These are phyloP conservation scores for Sclerurus mexicanus DNA, from an alignment of 2,113 vertebrate species.

Conservation along the genomic window DNA sequence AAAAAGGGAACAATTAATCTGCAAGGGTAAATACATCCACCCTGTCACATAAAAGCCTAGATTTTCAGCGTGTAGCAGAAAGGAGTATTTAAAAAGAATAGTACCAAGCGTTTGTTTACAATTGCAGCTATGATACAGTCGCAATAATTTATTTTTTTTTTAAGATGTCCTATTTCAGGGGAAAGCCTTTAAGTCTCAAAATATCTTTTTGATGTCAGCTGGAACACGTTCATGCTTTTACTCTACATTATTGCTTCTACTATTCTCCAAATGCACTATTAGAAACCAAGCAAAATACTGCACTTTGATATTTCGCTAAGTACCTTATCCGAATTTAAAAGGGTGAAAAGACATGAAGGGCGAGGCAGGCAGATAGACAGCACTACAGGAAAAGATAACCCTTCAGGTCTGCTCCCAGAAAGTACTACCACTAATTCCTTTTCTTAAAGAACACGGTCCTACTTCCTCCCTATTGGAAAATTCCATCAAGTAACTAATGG, in stretches of 20 bases:
- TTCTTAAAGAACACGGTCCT: not conserved
- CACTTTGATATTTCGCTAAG: not conserved
- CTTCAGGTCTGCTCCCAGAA: not conserved
- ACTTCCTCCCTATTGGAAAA: not conserved
- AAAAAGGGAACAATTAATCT: not conserved
- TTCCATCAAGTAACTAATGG: not conserved
- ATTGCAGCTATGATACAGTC: not conserved
- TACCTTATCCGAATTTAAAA: not conserved
- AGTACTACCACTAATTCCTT: not conserved
- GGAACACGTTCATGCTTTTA: not conserved
- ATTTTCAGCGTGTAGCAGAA: not conserved
- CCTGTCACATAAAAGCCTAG: not conserved
- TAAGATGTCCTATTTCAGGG: not conserved
- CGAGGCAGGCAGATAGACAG: accelerated
- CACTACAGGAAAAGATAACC: not conserved
- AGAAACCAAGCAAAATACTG: not conserved
- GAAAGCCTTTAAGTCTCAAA: not conserved
- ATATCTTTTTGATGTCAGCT: not conserved
- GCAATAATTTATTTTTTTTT: not conserved
- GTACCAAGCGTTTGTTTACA: not conserved
- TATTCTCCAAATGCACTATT: not conserved
- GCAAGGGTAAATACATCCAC: not conserved
- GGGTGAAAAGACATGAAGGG: not conserved
- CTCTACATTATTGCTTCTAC: not conserved
- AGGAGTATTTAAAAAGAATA: not conserved